phyloP scores from a whole-genome alignment of 92 coral and sea anemone species.

The Anthopleura xanthogrammica region DNA sequence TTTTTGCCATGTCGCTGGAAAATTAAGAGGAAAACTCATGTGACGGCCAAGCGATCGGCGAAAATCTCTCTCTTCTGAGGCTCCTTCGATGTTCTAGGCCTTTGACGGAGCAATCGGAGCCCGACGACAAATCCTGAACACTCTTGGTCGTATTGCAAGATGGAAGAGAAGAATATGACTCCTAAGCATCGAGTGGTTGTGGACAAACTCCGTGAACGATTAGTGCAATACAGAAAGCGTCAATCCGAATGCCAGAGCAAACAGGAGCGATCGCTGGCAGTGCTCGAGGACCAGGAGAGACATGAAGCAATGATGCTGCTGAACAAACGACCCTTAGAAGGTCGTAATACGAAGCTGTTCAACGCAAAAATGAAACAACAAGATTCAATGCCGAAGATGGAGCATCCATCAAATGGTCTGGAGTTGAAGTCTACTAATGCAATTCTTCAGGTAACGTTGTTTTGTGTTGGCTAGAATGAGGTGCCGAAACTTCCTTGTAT shows the following conservation, averaged over 20 bases:
- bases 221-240: constrained; percentile 76
- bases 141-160: constrained; percentile 24
- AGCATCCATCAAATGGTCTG: constrained; percentile 73
- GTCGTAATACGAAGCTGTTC: constrained; percentile 66
- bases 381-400: constrained; percentile 65
- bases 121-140: background rate
- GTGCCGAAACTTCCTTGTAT: constrained; percentile 14
- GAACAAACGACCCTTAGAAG: constrained; percentile 73
- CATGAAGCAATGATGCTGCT: constrained; percentile 66
- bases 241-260: constrained; percentile 76
- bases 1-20: constrained; percentile 24
- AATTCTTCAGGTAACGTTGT: constrained; percentile 72
- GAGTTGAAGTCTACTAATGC: constrained; percentile 75
- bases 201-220: constrained; percentile 83
- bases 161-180: constrained; percentile 70
- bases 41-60: constrained; percentile 21
- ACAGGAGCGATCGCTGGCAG: constrained; percentile 74
- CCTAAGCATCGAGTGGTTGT: constrained; percentile 92
- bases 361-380: constrained; percentile 61
- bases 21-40: constrained; percentile 19
- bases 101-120: background rate
- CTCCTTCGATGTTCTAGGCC: constrained; percentile 20
- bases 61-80: constrained; percentile 22
- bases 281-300: constrained; percentile 69
- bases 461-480: background rate